A percentile compares a stretch with the other conserved stretches of the same genome.
phyloP scores from a whole-genome alignment of 2,888 invertebrate genomes.

The Phengaris arion region DNA sequence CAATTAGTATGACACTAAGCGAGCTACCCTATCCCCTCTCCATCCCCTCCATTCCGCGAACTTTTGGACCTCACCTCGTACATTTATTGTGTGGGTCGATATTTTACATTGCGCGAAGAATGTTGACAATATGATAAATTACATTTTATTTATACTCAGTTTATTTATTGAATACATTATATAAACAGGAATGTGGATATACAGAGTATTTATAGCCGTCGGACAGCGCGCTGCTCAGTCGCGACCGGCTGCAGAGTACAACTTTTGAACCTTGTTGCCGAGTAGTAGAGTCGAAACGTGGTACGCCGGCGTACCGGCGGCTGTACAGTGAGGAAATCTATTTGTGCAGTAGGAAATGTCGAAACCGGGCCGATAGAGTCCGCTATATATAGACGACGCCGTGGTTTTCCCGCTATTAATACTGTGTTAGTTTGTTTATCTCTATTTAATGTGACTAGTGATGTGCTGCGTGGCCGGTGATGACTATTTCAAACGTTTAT shows the following conservation, averaged over 20 bases:
- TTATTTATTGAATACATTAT: conserved; percentile 3
- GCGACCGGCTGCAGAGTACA: neutral
- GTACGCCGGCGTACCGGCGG: neutral
- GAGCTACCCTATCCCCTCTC: no score
- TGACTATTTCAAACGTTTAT: no score
- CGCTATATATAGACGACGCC: conserved; percentile 2
- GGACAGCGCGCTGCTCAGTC: neutral
- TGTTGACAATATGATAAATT: neutral
- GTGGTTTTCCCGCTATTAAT: conserved; percentile 25
- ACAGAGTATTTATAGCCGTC: neutral
- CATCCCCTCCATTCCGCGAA: no score
- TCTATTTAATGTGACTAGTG: neutral
- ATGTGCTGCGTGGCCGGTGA: neutral
- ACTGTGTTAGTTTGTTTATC: conserved; percentile 2
- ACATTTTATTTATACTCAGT: conserved; percentile 11
- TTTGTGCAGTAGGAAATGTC: conserved; percentile 25
- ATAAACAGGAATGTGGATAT: neutral
- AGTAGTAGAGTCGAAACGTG: neutral
- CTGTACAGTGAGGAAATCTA: conserved; percentile 6
- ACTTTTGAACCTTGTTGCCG: neutral
- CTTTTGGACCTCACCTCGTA: no score
- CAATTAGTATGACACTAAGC: no score
- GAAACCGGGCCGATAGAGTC: conserved; percentile 24
- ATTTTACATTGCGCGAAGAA: neutral
- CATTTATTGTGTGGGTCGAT: neutral